These are phyloP conservation scores for Melanotaenia boesemani DNA, from an alignment of 2,797 vertebrate genomes.

Conservation along the genomic window DNA sequence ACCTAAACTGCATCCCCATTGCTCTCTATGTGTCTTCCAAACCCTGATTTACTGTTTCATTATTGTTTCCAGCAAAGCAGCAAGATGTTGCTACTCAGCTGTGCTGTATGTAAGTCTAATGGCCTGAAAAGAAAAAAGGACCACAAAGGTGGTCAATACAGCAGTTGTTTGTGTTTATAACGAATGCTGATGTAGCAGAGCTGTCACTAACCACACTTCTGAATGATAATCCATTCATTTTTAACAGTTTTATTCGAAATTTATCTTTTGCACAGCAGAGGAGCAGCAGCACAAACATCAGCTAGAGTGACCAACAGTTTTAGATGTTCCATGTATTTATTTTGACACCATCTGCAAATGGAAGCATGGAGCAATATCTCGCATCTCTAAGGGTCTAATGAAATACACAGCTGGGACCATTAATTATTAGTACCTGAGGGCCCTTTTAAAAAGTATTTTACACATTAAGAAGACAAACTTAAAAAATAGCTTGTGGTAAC, in stretches of 20 bases:
- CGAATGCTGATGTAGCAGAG: neutral
- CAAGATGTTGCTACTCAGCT: neutral
- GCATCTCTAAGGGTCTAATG: neutral
- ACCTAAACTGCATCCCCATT: neutral
- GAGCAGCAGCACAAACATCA: neutral
- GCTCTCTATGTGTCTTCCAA: neutral
- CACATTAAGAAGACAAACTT: no score
- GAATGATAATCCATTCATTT: neutral
- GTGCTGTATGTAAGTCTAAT: neutral
- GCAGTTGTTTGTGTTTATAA: neutral
- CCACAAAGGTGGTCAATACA: neutral
- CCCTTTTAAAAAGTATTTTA: no score
- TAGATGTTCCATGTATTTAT: neutral
- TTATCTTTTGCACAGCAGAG: neutral
- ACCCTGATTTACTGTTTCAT: neutral
- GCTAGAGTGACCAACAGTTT: neutral
- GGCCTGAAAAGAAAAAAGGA: neutral
- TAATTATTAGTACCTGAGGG: no score
- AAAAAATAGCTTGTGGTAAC: no score
- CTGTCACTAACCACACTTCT: neutral
- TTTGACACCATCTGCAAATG: neutral
- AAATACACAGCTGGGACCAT: neutral
- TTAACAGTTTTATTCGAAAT: no score
- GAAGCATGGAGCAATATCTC: neutral
- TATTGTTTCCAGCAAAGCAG: neutral